Percentiles rank a stretch among this genome's conserved stretches.
Evolutionary conservation across 2,888 invertebrate species (phyloP).

Genomic region (Phyllotreta cruciferae): DNA sequence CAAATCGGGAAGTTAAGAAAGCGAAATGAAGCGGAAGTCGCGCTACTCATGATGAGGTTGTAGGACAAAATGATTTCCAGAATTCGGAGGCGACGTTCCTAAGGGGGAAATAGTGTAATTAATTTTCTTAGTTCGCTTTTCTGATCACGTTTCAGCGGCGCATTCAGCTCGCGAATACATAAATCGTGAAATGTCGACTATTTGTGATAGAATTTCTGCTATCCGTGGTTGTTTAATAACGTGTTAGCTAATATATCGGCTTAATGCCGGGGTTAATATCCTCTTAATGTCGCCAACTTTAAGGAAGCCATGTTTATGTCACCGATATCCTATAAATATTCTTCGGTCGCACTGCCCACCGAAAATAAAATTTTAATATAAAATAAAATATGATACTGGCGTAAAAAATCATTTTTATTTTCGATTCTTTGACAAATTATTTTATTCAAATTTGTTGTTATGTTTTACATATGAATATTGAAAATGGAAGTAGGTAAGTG

Average conservation of each 20-base stretch:
- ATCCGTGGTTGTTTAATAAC: slow-evolving; percentile 1
- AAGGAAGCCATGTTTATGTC: not conserved
- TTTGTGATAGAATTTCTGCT: slow-evolving; percentile 19
- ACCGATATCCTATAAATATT: too few species aligned
- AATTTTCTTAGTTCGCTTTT: slow-evolving; percentile 21
- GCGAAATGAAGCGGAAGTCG: slow-evolving; percentile 8
- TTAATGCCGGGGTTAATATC: slow-evolving; percentile 11
- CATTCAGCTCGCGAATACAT: slow-evolving; percentile 13
- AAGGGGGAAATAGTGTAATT: slow-evolving; percentile 20
- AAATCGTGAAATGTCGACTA: slow-evolving; percentile 11
- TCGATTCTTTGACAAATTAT: too few species aligned
- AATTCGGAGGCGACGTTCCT: slow-evolving; percentile 1
- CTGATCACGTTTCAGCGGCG: slow-evolving; percentile 16
- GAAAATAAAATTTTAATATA: too few species aligned
- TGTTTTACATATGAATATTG: too few species aligned
- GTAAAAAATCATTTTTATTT: too few species aligned
- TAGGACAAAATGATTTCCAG: not conserved
- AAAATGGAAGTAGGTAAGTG: too few species aligned
- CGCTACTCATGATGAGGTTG: slow-evolving; percentile 5
- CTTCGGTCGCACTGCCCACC: too few species aligned
- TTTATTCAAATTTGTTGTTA: too few species aligned
- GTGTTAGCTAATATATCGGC: slow-evolving; percentile 12
- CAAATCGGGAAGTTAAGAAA: slow-evolving; percentile 1
- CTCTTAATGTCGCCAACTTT: slow-evolving; percentile 10
- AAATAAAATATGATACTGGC: too few species aligned